phyloP scores from a whole-genome alignment of 2,888 invertebrate genomes.

The Tetanocera ferruginea region DNA sequence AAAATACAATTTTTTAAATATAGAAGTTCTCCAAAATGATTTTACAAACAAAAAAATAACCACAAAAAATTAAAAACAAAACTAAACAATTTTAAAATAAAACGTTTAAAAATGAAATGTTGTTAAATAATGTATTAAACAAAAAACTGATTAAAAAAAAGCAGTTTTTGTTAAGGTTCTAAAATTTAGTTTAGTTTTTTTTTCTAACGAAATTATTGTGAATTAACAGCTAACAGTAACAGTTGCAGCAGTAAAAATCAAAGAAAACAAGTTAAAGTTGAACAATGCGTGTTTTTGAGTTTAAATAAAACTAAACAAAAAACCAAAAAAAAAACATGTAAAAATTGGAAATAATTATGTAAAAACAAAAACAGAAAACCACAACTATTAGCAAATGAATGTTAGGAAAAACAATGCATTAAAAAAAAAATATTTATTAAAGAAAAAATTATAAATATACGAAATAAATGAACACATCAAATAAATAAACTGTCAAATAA shows the following conservation, averaged over 20 bases:
- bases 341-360: conserved; percentile 50
- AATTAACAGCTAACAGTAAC: not conserved
- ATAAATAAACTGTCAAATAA: not conserved
- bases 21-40: conserved; percentile 46
- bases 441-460: conserved; percentile 31
- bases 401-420: conserved; percentile 25
- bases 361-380: conserved; percentile 47
- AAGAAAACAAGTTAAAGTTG: conserved; percentile 36
- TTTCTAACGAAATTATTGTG: conserved; percentile 30
- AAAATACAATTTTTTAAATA: conserved; percentile 40
- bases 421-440: not conserved
- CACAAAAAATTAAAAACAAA: not conserved
- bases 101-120: conserved; percentile 27
- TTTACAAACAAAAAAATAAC: conserved; percentile 13
- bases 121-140: conserved; percentile 29
- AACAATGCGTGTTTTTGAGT: conserved; percentile 4
- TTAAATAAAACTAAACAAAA: conserved; percentile 19
- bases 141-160: not conserved
- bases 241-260: conserved; percentile 26
- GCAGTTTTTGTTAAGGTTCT: not conserved
- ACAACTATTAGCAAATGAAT: conserved; percentile 35
- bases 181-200: conserved; percentile 24
- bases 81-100: conserved; percentile 29
- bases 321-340: conserved; percentile 50
- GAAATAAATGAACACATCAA: no score